Conservation (phyloP, 2,113 vertebrate genomes). For the Ictidomys tridecemlineatus region DNA sequence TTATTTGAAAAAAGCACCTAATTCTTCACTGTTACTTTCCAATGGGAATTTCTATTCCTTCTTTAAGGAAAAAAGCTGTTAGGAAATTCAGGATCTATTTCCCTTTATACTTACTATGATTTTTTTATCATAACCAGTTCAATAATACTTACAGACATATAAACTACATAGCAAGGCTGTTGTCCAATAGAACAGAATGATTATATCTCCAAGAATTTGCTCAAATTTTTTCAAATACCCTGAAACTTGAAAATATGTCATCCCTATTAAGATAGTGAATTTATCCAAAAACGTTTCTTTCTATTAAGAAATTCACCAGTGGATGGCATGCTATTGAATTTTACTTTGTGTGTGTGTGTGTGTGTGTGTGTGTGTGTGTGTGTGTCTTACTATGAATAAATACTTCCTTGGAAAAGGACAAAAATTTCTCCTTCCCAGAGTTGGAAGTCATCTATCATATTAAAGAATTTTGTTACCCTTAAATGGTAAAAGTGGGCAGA, state of each 20-base stretch:
- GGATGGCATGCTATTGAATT: background rate
- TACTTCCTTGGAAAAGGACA: background rate
- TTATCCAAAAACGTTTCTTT: background rate
- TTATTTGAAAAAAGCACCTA: background rate
- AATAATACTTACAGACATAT: background rate
- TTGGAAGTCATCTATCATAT: background rate
- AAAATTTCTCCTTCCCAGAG: background rate
- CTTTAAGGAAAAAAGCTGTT: background rate
- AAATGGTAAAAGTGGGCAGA: background rate
- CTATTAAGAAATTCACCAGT: background rate
- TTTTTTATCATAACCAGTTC: background rate
- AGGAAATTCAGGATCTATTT: background rate
- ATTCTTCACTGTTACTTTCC: background rate
- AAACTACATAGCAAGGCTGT: background rate
- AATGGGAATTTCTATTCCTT: background rate
- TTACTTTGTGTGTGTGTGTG: background rate
- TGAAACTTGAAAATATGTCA: background rate
- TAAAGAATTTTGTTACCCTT: background rate
- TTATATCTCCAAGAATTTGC: background rate
- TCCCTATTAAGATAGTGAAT: background rate
- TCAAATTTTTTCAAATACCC: constrained; percentile 2
- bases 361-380: background rate
- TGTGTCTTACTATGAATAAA: background rate
- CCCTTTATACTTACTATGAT: background rate
- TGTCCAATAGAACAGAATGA: background rate